These are phyloP conservation scores for Paracanthobrama guichenoti DNA, from an alignment of 2,113 vertebrate species.

Conservation along the genomic window DNA sequence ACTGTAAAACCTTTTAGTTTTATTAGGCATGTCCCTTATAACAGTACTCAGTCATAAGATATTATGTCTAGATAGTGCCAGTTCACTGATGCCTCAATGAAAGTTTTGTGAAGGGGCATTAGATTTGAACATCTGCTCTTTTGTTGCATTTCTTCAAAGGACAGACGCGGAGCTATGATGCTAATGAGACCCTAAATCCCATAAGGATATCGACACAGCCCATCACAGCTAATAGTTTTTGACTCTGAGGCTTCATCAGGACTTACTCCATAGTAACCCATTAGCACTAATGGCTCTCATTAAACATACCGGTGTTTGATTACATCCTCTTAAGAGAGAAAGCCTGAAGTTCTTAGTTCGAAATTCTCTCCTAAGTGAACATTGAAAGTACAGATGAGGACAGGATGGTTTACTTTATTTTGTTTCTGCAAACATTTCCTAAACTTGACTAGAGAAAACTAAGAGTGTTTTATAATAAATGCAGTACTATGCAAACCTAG, in stretches of 20 bases:
- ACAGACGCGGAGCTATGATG: conserved; percentile 28
- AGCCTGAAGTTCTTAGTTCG: conserved; percentile 49
- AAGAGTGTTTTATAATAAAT: background rate
- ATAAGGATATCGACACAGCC: conserved; percentile 52
- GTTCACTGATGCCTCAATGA: background rate
- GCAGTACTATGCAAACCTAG: background rate
- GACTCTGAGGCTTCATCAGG: conserved; percentile 63
- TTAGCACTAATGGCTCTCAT: conserved; percentile 68
- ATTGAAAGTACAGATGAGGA: background rate
- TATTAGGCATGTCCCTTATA: background rate
- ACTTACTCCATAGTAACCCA: conserved; percentile 62
- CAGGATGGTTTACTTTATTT: background rate
- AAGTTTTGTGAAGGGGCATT: background rate
- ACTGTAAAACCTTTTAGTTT: background rate
- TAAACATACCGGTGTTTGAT: conserved; percentile 66
- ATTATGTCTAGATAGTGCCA: background rate
- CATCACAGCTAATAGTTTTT: conserved; percentile 59
- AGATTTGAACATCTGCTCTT: conserved; percentile 23
- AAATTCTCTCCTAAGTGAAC: background rate
- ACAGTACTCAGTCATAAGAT: background rate
- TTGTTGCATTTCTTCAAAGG: conserved; percentile 1
- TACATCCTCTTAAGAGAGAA: conserved; percentile 67
- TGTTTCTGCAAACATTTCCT: background rate
- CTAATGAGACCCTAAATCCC: conserved; percentile 44
- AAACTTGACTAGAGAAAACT: background rate